Evolutionary conservation across 2,888 invertebrate genomes (phyloP).

Genomic region (Synanthedon myopaeformis): DNA sequence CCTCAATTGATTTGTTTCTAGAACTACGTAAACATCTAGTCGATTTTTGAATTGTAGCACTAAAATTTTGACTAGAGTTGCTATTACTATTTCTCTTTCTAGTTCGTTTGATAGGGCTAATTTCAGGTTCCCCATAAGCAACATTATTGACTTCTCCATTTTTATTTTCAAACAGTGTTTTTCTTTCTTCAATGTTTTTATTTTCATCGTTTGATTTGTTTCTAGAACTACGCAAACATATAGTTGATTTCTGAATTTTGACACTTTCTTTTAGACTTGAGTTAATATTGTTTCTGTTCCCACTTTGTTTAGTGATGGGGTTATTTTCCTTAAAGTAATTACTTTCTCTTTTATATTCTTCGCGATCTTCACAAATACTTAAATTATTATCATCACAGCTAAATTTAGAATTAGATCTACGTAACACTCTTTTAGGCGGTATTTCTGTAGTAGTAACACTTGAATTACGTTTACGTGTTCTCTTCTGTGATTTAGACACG

Average conservation of each 20-base stretch:
- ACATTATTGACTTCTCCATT: too few relatives aligned
- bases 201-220: background rate
- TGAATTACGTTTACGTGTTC: slow-evolving; percentile 16
- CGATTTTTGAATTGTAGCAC: background rate
- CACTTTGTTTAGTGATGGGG: background rate
- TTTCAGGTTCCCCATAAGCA: too few relatives aligned
- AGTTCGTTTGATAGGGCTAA: too few relatives aligned
- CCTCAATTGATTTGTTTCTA: background rate
- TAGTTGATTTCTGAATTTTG: background rate
- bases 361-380: background rate
- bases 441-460: slow-evolving; percentile 15
- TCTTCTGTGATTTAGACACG: background rate
- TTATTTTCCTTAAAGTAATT: background rate
- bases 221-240: background rate
- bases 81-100: too few relatives aligned
- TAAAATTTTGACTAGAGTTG: background rate
- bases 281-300: background rate
- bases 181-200: too few relatives aligned
- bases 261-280: background rate
- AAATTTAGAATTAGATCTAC: slow-evolving; percentile 18
- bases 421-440: slow-evolving; percentile 27
- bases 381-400: background rate
- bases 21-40: background rate
- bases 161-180: too few relatives aligned
- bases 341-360: background rate